Conservation (phyloP, 2,888 invertebrate species). For the Chesias legatella region DNA sequence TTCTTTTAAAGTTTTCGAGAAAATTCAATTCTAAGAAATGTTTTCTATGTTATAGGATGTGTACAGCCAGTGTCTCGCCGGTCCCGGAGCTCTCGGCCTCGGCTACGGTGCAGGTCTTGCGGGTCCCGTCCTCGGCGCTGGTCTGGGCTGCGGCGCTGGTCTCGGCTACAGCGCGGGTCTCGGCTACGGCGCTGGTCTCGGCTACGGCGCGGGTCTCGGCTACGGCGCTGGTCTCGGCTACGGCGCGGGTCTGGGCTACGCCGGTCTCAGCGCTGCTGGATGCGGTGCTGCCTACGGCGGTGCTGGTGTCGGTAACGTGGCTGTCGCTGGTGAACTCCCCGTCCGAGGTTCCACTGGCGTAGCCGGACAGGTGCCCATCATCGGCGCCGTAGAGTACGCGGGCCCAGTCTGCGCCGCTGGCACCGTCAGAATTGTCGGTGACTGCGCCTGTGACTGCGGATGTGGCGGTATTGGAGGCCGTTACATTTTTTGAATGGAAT, state of each 20-base stretch:
- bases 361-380: slow-evolving; percentile 36
- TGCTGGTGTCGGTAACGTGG: slow-evolving; percentile 17
- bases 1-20: too few relatives aligned
- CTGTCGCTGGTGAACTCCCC: slow-evolving; percentile 26
- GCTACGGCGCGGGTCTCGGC: slow-evolving; percentile 10
- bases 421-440: slow-evolving; percentile 32
- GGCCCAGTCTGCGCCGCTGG: slow-evolving; percentile 37
- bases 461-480: slow-evolving; percentile 1
- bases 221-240: slow-evolving; percentile 9
- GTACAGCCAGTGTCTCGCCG: slow-evolving; percentile 22
- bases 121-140: too few relatives aligned
- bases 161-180: slow-evolving; percentile 17
- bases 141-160: not conserved
- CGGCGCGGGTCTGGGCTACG: slow-evolving; percentile 3
- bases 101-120: slow-evolving; percentile 10
- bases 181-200: slow-evolving; percentile 14
- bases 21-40: too few relatives aligned
- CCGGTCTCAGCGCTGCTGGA: not conserved
- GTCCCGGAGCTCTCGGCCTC: slow-evolving; percentile 2
- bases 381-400: slow-evolving; percentile 33
- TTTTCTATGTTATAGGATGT: slow-evolving; percentile 20
- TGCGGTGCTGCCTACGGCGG: slow-evolving; percentile 5
- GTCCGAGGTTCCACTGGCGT: slow-evolving; percentile 33
- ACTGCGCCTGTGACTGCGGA: slow-evolving; percentile 31
- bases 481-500: not conserved